A percentile compares a stretch with the other conserved stretches of the same genome.
phyloP scores from a whole-genome alignment of 2,888 invertebrate genomes.

The Bellardia bayeri region DNA sequence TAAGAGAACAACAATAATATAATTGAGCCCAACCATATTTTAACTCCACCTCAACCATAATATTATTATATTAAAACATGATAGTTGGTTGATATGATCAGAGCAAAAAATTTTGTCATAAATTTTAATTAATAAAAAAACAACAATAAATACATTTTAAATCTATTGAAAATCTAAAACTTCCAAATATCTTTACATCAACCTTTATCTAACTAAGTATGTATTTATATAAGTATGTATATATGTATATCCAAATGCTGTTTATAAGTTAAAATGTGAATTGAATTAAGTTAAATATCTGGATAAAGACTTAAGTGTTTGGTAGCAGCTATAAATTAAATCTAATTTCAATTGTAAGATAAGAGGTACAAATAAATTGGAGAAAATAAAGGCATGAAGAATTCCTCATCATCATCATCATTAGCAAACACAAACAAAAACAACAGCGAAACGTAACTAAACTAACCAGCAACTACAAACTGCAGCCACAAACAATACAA shows the following conservation, averaged over 20 bases:
- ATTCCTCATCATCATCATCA: constrained; percentile 24
- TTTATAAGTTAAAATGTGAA: constrained; percentile 23
- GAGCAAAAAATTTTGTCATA: too few relatives aligned
- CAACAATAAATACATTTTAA: background rate
- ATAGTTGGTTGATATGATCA: too few relatives aligned
- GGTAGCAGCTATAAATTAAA: constrained; percentile 65
- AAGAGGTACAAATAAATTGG: constrained; percentile 60
- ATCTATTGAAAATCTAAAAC: background rate
- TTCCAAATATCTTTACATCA: background rate
- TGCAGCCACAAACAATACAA: background rate
- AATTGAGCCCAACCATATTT: too few relatives aligned
- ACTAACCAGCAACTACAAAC: constrained; percentile 37
- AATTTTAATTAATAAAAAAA: too few relatives aligned
- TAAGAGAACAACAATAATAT: too few relatives aligned
- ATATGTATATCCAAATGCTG: background rate
- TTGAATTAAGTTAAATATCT: constrained; percentile 35
- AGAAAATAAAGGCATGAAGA: constrained; percentile 51
- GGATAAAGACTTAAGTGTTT: constrained; percentile 54
- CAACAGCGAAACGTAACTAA: background rate
- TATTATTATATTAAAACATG: too few relatives aligned
- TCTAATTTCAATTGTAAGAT: constrained; percentile 62
- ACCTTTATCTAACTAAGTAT: too few relatives aligned
- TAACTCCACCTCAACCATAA: too few relatives aligned
- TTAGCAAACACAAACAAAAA: background rate
- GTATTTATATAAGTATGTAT: too few relatives aligned